phyloP scores from a whole-genome alignment of 2,888 invertebrate species.

The Sinelater perroti region DNA sequence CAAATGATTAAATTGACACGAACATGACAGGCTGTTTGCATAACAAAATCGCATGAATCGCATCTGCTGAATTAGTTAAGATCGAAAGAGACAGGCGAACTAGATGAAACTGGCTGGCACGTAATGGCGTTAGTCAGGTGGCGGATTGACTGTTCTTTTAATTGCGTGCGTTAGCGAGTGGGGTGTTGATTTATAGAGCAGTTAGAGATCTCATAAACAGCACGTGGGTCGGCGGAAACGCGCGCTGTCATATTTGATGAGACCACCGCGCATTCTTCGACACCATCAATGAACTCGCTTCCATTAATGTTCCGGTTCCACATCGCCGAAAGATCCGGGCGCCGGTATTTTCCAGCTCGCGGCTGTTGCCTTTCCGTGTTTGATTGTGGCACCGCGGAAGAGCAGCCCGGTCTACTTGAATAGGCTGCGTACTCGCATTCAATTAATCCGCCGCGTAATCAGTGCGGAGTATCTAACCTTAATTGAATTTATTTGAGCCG shows the following conservation, averaged over 20 bases:
- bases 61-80: too few species aligned
- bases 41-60: background rate
- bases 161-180: constrained; percentile 59
- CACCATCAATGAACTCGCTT: constrained; percentile 52
- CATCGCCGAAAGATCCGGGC: constrained; percentile 15
- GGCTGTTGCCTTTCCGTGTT: constrained; percentile 7
- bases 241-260: constrained; percentile 61
- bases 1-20: too few species aligned
- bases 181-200: constrained; percentile 65
- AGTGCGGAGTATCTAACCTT: constrained; percentile 50
- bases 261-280: constrained; percentile 56
- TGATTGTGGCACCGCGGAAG: constrained; percentile 1
- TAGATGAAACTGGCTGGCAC: constrained; percentile 25
- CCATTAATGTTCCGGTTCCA: constrained; percentile 43
- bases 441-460: constrained; percentile 51
- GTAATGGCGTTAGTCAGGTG: constrained; percentile 43
- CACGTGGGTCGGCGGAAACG: constrained; percentile 61
- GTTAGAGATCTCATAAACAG: constrained; percentile 66
- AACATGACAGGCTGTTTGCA: too few species aligned
- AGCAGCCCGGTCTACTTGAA: constrained; percentile 6
- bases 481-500: constrained; percentile 54
- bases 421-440: constrained; percentile 37
- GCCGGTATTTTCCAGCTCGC: background rate
- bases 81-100: constrained; percentile 13
- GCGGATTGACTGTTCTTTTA: constrained; percentile 56